phyloP scores from a whole-genome alignment of 1,140 invertebrate genomes.

The honey bee (Apis mellifera) region Amel_HAv3.1 CM009936.2:5432501-5433000 shows the following conservation, averaged over 20 bases:
- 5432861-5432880: not conserved
- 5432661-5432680: not conserved
- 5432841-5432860: not conserved
- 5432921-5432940: not conserved
- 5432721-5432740: not conserved
- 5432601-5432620: conserved; percentile 18
- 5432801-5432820: too few relatives aligned
- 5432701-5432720: conserved; percentile 31
- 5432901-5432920: not conserved
- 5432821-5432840: not conserved
- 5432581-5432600: not conserved
- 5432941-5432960: not conserved
- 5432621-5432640: not conserved
- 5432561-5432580: conserved; percentile 16
- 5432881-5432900: not conserved
- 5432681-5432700: not conserved
- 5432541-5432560: conserved; percentile 19
- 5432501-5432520: not conserved
- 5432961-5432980: too few relatives aligned
- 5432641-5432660: conserved; percentile 2
- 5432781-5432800: not conserved
- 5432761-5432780: not conserved
- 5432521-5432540: conserved; percentile 26
- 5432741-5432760: not conserved
- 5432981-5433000: not conserved